Conservation (phyloP, 2,888 invertebrate species). For the Ectemnius cavifrons region DNA sequence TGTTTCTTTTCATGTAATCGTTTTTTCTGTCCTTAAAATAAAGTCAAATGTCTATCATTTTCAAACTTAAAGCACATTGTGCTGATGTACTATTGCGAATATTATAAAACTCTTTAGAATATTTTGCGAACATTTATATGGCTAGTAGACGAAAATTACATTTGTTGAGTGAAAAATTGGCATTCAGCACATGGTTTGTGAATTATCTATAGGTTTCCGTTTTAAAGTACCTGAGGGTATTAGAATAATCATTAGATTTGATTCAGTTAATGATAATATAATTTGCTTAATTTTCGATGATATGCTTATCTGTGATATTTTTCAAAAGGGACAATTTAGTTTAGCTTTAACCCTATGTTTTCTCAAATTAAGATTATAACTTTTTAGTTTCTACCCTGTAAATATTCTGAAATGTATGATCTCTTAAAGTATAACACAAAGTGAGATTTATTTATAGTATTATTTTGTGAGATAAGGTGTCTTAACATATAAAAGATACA, state of each 20-base stretch:
- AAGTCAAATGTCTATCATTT: too few relatives aligned
- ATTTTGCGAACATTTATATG: too few relatives aligned
- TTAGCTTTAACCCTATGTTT: background rate
- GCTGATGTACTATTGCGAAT: too few relatives aligned
- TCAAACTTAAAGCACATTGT: too few relatives aligned
- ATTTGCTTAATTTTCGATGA: constrained; percentile 25
- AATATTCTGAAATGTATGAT: constrained; percentile 5
- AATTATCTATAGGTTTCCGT: constrained; percentile 8
- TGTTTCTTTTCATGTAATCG: constrained; percentile 32
- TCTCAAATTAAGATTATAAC: background rate
- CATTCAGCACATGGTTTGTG: too few relatives aligned
- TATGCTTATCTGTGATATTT: constrained; percentile 53
- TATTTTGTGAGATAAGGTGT: background rate
- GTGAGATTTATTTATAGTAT: constrained; percentile 26
- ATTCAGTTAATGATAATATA: too few relatives aligned
- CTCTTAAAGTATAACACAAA: constrained; percentile 12
- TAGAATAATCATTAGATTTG: constrained; percentile 4
- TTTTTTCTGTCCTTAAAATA: too few relatives aligned
- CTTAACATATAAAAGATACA: background rate
- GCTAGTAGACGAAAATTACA: too few relatives aligned
- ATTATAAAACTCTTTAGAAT: too few relatives aligned
- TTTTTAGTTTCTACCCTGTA: background rate
- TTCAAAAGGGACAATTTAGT: constrained; percentile 15
- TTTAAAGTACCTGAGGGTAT: constrained; percentile 15
- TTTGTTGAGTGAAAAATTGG: too few relatives aligned